Evolutionary conservation across 1,140 invertebrate species (phyloP).

Genomic region (Drosophila sproati): DNA sequence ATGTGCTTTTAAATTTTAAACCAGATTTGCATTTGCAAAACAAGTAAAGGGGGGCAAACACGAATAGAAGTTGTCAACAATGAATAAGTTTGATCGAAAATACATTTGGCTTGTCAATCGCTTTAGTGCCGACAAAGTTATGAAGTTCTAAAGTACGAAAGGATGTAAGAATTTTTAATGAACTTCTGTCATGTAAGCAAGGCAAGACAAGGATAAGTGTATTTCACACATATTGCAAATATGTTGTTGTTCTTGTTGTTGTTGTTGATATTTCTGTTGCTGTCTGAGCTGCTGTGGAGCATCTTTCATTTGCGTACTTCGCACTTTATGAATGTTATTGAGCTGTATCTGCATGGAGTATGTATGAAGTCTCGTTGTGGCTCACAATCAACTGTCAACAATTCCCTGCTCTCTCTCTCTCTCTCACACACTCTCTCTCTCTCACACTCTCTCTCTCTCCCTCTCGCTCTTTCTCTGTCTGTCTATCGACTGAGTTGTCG

Average conservation of each 20-base stretch:
- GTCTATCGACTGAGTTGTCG: conserved; percentile 52
- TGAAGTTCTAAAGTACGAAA: neutral
- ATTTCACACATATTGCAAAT: conserved; percentile 4
- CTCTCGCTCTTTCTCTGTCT: conserved; percentile 10
- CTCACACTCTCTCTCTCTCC: conserved; percentile 14
- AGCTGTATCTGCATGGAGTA: conserved; percentile 8
- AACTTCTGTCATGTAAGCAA: conserved; percentile 3
- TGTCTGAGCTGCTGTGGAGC: neutral
- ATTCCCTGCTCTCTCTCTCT: neutral
- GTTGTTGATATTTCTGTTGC: neutral
- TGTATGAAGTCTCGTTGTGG: conserved; percentile 50
- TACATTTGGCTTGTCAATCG: neutral
- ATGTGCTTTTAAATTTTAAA: neutral
- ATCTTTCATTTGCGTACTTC: conserved; percentile 27
- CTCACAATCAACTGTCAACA: conserved; percentile 47
- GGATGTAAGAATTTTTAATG: neutral
- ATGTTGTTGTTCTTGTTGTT: neutral
- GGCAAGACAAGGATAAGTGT: neutral
- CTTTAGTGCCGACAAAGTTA: neutral
- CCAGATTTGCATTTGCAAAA: too few relatives aligned
- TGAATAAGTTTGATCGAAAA: too few relatives aligned
- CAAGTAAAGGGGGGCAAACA: too few relatives aligned
- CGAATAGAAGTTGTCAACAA: too few relatives aligned
- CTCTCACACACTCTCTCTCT: conserved; percentile 8
- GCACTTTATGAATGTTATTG: conserved; percentile 26